phyloP scores from a whole-genome alignment of 2,888 invertebrate species.

The Cantharis nigra region DNA sequence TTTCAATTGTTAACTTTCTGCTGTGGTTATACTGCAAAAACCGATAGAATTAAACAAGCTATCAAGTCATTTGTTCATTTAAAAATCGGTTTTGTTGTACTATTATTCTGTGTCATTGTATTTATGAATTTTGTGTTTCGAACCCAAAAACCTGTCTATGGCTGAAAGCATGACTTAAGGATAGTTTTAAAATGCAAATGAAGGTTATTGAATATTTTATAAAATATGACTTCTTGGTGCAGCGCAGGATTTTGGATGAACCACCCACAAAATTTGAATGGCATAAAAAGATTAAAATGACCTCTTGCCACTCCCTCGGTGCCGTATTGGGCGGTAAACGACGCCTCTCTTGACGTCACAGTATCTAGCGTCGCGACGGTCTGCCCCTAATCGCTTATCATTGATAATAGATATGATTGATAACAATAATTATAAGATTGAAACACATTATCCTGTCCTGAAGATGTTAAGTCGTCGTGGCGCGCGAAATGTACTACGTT shows the following conservation, averaged over 20 bases:
- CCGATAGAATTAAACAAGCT: background rate
- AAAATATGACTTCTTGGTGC: slow-evolving; percentile 37
- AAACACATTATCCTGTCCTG: slow-evolving; percentile 13
- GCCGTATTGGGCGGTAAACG: slow-evolving; percentile 54
- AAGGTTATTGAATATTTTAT: slow-evolving; percentile 1
- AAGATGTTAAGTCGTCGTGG: slow-evolving; percentile 30
- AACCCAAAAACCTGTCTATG: background rate
- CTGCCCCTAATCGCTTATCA: slow-evolving; percentile 50
- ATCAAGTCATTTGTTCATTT: background rate
- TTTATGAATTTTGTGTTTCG: background rate
- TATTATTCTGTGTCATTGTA: background rate
- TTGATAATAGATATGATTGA: slow-evolving; percentile 43
- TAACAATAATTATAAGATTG: slow-evolving; percentile 22
- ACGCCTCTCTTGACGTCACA: slow-evolving; percentile 57
- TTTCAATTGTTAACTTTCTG: slow-evolving; percentile 3
- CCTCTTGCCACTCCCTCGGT: slow-evolving; percentile 56
- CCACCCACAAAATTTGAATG: slow-evolving; percentile 57
- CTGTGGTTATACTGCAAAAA: background rate
- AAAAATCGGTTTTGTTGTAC: background rate
- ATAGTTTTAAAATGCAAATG: background rate
- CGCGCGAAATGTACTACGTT: slow-evolving; percentile 39
- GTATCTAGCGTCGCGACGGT: slow-evolving; percentile 50
- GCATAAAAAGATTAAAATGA: slow-evolving; percentile 58
- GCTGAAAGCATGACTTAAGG: background rate
- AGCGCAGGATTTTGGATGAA: slow-evolving; percentile 52